phyloP scores from a whole-genome alignment of 2,888 invertebrate genomes.

The Agrotis segetum region DNA sequence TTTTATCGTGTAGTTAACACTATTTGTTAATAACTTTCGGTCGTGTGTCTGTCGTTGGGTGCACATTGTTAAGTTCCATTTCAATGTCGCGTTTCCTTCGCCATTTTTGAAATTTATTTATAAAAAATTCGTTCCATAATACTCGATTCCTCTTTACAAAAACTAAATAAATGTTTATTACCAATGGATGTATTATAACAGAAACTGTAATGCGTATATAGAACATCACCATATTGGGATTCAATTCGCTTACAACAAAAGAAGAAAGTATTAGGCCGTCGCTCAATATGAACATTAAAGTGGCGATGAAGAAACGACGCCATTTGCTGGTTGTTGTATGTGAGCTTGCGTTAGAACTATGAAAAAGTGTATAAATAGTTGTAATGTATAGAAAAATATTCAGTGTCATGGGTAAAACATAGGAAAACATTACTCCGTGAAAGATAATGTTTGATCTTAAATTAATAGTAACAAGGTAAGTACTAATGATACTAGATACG shows the following conservation, averaged over 20 bases:
- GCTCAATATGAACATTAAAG: slow-evolving; percentile 8
- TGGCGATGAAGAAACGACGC: background rate
- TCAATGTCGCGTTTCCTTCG: background rate
- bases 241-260: background rate
- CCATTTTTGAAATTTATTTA: slow-evolving; percentile 1
- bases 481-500: background rate
- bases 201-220: no score
- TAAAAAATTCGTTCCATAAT: slow-evolving; percentile 3
- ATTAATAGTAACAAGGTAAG: background rate
- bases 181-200: background rate
- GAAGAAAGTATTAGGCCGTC: background rate
- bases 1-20: no score
- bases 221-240: background rate
- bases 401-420: background rate
- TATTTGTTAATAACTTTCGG: background rate
- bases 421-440: no score
- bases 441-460: background rate
- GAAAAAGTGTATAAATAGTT: slow-evolving; percentile 4
- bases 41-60: background rate
- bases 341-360: background rate
- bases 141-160: background rate
- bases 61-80: background rate
- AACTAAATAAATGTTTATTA: slow-evolving; percentile 4
- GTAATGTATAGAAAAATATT: background rate
- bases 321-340: background rate